These are phyloP conservation scores for Ceryle rudis DNA, from an alignment of 2,797 vertebrate genomes.

Conservation along the genomic window DNA sequence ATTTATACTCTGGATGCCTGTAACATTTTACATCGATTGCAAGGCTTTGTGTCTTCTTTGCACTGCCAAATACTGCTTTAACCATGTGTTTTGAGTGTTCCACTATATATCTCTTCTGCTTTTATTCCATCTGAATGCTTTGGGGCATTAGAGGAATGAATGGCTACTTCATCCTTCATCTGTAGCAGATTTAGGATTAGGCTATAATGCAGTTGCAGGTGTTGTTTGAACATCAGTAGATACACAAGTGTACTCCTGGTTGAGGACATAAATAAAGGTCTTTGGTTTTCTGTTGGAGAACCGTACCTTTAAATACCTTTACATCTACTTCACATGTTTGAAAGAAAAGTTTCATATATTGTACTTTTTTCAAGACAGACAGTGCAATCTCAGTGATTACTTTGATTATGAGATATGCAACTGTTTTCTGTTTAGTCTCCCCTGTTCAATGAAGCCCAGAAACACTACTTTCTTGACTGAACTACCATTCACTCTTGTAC, in stretches of 20 bases:
- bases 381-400: background rate
- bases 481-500: background rate
- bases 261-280: background rate
- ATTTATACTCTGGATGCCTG: background rate
- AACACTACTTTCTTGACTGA: background rate
- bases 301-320: background rate
- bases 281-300: background rate
- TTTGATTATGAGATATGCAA: background rate
- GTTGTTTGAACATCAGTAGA: background rate
- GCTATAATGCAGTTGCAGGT: background rate
- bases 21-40: background rate
- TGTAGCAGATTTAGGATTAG: fast-evolving
- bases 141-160: background rate
- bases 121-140: background rate
- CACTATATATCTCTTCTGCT: background rate
- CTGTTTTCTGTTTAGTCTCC: background rate
- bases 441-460: background rate
- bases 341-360: background rate
- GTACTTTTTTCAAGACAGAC: background rate
- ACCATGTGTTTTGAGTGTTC: background rate
- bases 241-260: background rate
- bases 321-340: background rate
- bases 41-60: background rate
- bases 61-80: background rate
- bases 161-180: background rate